Evolutionary conservation across 2,888 invertebrate genomes (phyloP).

Genomic region (Cremastobaeus sp.): DNA sequence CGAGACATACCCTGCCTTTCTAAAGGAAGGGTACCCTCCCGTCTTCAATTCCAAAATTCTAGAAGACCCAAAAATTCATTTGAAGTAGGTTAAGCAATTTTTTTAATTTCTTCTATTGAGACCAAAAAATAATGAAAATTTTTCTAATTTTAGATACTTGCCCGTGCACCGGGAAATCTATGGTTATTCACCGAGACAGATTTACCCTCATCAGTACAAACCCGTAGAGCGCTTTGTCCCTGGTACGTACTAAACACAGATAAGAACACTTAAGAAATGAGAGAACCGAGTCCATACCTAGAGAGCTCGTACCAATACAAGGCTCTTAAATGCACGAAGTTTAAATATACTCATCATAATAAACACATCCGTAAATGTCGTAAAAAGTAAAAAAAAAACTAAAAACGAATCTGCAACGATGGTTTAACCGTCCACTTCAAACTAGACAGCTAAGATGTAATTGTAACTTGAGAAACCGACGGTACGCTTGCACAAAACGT

Average conservation of each 20-base stretch:
- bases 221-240: conserved; percentile 88
- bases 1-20: too few relatives aligned
- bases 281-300: conserved; percentile 55
- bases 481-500: neutral
- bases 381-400: conserved; percentile 18
- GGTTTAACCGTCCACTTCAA: neutral
- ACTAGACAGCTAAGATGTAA: conserved; percentile 17
- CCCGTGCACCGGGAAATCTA: conserved; percentile 94
- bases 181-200: conserved; percentile 92
- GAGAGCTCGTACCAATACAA: conserved; percentile 54
- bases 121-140: too few relatives aligned
- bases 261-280: conserved; percentile 56
- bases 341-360: conserved; percentile 39
- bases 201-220: conserved; percentile 92
- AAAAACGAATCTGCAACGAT: neutral
- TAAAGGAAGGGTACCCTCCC: too few relatives aligned
- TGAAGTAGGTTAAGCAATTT: too few relatives aligned
- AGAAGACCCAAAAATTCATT: too few relatives aligned
- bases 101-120: too few relatives aligned
- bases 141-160: conserved; percentile 81
- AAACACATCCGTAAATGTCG: conserved; percentile 39
- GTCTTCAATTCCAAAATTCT: too few relatives aligned
- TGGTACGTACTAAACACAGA: conserved; percentile 83
- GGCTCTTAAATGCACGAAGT: conserved; percentile 54
- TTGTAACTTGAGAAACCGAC: conserved; percentile 41